Evolutionary conservation across 2,888 invertebrate genomes (phyloP).

Genomic region (Gibbula magus): DNA sequence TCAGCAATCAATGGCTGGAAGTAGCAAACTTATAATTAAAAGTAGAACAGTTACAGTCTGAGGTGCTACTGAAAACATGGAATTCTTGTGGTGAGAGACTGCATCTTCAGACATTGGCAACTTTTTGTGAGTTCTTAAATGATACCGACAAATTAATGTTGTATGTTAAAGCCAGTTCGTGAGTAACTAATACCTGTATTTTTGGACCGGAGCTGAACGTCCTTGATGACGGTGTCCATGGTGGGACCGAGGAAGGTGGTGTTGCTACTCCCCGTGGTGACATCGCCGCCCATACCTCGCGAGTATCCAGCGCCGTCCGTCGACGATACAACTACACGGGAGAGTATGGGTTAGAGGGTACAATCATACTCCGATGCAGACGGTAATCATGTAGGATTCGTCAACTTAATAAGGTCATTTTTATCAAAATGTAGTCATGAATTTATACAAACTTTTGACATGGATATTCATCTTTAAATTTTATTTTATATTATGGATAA

Average conservation of each 20-base stretch:
- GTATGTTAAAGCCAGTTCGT: too few relatives aligned
- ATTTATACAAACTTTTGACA: not conserved
- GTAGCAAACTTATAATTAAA: too few relatives aligned
- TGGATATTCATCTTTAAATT: not conserved
- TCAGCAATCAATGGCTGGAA: too few relatives aligned
- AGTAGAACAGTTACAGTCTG: too few relatives aligned
- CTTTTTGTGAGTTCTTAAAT: too few relatives aligned
- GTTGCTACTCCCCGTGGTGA: not conserved
- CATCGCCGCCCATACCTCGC: not conserved
- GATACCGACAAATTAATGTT: too few relatives aligned
- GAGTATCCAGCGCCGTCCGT: slow-evolving; percentile 2
- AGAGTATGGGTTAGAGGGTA: not conserved
- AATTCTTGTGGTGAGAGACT: too few relatives aligned
- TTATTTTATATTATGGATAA: not conserved
- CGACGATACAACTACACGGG: slow-evolving; percentile 2
- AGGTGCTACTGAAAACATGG: too few relatives aligned
- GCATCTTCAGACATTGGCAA: too few relatives aligned
- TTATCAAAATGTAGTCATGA: too few relatives aligned
- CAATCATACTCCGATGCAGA: not conserved
- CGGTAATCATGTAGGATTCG: too few relatives aligned
- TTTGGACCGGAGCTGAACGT: slow-evolving; percentile 16
- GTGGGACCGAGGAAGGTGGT: not conserved
- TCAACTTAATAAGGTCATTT: too few relatives aligned
- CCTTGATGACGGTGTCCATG: not conserved
- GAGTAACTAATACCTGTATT: not conserved